Evolutionary conservation across 2,113 vertebrate genomes (phyloP).

Genomic region (Columbina picui): DNA sequence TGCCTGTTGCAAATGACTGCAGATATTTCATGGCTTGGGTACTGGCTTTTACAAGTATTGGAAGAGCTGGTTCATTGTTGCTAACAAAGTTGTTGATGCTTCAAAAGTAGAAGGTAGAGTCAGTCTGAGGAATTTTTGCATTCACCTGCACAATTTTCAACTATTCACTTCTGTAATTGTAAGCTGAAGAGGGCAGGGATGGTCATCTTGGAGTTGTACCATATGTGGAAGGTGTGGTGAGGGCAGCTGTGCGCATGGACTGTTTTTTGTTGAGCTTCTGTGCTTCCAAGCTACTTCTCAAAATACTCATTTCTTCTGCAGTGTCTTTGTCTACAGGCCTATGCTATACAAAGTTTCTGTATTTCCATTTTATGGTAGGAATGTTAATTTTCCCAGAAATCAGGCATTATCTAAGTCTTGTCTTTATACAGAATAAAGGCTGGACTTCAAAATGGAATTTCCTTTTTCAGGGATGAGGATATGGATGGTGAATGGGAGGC

Average conservation of each 20-base stretch:
- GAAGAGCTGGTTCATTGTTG: neutral
- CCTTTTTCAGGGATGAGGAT: constrained; percentile 90
- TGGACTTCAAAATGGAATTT: neutral
- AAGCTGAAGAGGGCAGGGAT: neutral
- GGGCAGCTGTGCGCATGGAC: neutral
- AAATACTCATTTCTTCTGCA: neutral
- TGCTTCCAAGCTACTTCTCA: neutral
- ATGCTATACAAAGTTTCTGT: neutral
- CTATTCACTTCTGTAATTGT: neutral
- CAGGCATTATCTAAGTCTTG: accelerated
- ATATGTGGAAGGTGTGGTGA: accelerated
- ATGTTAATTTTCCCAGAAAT: neutral
- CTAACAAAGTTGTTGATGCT: neutral
- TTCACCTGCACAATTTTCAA: neutral
- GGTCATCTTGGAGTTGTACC: neutral
- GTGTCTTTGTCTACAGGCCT: neutral
- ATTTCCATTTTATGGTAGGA: neutral
- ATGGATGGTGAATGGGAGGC: constrained; percentile 99
- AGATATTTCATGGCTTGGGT: neutral
- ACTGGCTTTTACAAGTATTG: neutral
- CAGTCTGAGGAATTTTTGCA: neutral
- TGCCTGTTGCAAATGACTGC: neutral
- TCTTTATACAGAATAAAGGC: neutral
- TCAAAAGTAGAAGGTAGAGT: neutral
- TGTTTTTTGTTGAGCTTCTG: neutral